Evolutionary conservation across 2,797 vertebrate genomes (phyloP).

Genomic region (Chaenodraco wilsoni): DNA sequence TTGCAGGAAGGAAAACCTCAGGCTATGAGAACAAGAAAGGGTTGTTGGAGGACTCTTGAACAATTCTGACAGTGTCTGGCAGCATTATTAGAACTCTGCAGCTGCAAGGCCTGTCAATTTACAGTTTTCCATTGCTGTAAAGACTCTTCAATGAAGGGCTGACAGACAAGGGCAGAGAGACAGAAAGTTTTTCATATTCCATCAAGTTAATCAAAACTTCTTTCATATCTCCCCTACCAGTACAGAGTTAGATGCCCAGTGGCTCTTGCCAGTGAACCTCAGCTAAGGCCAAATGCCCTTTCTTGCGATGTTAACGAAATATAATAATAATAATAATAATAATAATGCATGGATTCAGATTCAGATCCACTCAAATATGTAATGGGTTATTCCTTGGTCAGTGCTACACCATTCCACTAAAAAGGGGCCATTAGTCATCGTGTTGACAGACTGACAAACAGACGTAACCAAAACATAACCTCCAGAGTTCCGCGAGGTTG

Average conservation of each 20-base stretch:
- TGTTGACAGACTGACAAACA: no score
- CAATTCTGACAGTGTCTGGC: slow-evolving; percentile 53
- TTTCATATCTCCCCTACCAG: slow-evolving; percentile 10
- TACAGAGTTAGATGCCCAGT: slow-evolving; percentile 1
- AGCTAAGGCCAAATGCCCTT: no score
- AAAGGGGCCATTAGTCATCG: no score
- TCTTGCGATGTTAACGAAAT: no score
- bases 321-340: no score
- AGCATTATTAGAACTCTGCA: slow-evolving; percentile 60
- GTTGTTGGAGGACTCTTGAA: slow-evolving; percentile 47
- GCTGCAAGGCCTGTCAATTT: slow-evolving; percentile 42
- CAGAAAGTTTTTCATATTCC: slow-evolving; percentile 39
- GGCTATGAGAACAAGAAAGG: slow-evolving; percentile 49
- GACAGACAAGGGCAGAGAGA: slow-evolving; percentile 25
- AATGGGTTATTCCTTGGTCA: no score
- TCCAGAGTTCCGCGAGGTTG: no score
- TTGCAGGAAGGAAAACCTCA: slow-evolving; percentile 59
- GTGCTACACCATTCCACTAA: no score
- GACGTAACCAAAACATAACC: no score
- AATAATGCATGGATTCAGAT: no score
- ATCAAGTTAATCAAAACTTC: slow-evolving; percentile 36
- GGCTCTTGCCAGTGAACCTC: not conserved
- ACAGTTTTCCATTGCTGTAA: slow-evolving; percentile 28
- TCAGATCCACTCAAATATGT: no score
- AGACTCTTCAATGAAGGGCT: slow-evolving; percentile 27